phyloP scores from a whole-genome alignment of 1,140 invertebrate species.

The Drosophila azteca region DNA sequence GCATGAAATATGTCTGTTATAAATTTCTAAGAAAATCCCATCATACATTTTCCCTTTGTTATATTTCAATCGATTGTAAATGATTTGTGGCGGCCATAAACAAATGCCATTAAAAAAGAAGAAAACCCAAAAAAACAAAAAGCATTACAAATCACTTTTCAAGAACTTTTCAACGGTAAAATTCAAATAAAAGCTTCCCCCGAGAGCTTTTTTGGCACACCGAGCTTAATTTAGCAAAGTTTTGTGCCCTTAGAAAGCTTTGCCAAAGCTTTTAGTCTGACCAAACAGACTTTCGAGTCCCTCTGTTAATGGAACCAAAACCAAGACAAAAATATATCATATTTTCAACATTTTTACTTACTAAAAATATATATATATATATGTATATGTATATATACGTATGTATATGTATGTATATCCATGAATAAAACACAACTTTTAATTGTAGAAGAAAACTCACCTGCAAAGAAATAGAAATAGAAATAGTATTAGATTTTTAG shows the following conservation, averaged over 20 bases:
- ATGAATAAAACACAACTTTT: constrained; percentile 5
- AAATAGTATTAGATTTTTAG: constrained; percentile 27
- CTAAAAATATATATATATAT: constrained; percentile 10
- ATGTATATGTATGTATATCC: no score
- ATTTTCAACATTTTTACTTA: constrained; percentile 52
- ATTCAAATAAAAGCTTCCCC: constrained; percentile 1
- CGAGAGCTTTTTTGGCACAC: background rate
- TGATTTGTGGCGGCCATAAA: constrained; percentile 31
- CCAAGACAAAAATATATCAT: constrained; percentile 9
- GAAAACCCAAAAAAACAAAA: background rate
- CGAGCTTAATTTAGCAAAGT: constrained; percentile 11
- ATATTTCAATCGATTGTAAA: constrained; percentile 41
- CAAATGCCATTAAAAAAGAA: no score
- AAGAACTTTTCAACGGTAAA: background rate
- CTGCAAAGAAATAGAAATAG: constrained; percentile 55
- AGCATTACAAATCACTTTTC: constrained; percentile 2
- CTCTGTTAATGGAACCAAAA: constrained; percentile 2
- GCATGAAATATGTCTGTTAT: background rate
- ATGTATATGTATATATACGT: no score
- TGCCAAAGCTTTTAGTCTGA: constrained; percentile 21
- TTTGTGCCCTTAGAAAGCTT: constrained; percentile 34
- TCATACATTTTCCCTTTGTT: background rate
- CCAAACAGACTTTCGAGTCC: constrained; percentile 15
- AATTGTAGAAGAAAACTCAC: constrained; percentile 55
- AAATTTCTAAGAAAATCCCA: no score